Evolutionary conservation across 2,888 invertebrate species (phyloP), one percentile per base, ranked within the genome.

Genomic region (Synanthedon andrenaeformis): DNA sequence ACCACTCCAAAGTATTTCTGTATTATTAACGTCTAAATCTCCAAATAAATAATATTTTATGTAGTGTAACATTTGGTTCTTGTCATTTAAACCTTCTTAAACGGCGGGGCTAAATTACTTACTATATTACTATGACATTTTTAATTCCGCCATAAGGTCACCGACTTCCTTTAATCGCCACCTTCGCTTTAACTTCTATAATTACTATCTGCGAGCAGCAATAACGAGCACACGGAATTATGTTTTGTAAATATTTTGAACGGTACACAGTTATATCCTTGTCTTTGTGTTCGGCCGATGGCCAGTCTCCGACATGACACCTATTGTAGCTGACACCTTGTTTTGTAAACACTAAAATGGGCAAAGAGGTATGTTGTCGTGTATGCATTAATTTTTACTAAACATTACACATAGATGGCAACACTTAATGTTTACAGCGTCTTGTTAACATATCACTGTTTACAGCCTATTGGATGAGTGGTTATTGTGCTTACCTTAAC

Each of bases 251-350:
- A 76, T 71, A 76, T 70, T 72, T 67, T 58, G 55, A 53, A 57
- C 53, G 55, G 66, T 64, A 56, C 71, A 69, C 70, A 60, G 70
- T 74, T 74, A 71, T 69, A 71, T 67, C 69, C 69, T 63, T 55
- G 54, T 58, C 66, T 70, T 72, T 72, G 73, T 56, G 55, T 62
- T 67, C 61, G 66, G 61, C 62, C 59, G 63, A 55, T 57, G 58
- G 60, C 63, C 63, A 59, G 57, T 65, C 55, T 57, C 54, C 54
- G 58, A 58, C 60, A 53, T 53, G 49, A 51, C 55, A 55, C 52
- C 61, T 59, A 62, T 64, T 64, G 62, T 63, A 35, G 53, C 54
- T 52, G 54, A 57, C 54, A 64, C 52, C 53, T 55, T 57, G 58
- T 65, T 67, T 63, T 59, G 58, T 60, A 63, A 65, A 66, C 62